Evolutionary conservation across 2,888 invertebrate genomes (phyloP), one percentile per base, ranked within the genome.

Genomic region (Hypolimnas misippus): DNA sequence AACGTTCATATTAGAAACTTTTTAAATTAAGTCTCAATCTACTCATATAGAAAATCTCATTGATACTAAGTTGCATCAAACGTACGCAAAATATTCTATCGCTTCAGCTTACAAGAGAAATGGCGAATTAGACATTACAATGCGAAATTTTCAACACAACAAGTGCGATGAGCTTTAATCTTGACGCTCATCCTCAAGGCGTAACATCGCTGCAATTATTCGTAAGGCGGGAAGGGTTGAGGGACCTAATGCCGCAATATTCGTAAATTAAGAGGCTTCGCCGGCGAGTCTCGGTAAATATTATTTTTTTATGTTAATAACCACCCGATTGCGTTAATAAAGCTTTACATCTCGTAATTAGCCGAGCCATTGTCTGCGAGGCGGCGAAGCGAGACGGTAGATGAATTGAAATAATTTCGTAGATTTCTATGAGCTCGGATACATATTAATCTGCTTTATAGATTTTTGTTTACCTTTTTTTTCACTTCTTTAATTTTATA

Each of bases 271-370:
- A 89, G 88, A 84, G 84, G 78, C 49, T 49, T 82, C 77, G 76
- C 69, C 76, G 75, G 77, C 78, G 68, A 81, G 78, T 82, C 77
- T 79, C 81, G 77, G 89, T 89, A 90, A 90, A 91, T 90, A 92
- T 90, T 90, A 90, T 91, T 92, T 92, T 92, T 92, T 92, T 91
- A 91, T 92, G 91, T 90, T 91, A 91, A 91, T 91, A 82, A 86
- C 86, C 82, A 75, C 81, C 85, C 86, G 87, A 90, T 90, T 88
- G 89, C 87, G 89, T 88, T 91, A 89, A 91, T 92, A 90, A 91
- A 91, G 88, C 86, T 87, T 87, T 89, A 89, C 89, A 89, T 89
- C 86, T 85, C 81, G 86, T 90, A 91, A 91, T 91, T 91, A 89
- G 69, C 62, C 66, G 67, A 38, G 40, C 66, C 62, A 69, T 69